These are phyloP conservation scores for Pectinophora gossypiella DNA, from an alignment of 1,140 invertebrate species.

Conservation along the genomic window DNA sequence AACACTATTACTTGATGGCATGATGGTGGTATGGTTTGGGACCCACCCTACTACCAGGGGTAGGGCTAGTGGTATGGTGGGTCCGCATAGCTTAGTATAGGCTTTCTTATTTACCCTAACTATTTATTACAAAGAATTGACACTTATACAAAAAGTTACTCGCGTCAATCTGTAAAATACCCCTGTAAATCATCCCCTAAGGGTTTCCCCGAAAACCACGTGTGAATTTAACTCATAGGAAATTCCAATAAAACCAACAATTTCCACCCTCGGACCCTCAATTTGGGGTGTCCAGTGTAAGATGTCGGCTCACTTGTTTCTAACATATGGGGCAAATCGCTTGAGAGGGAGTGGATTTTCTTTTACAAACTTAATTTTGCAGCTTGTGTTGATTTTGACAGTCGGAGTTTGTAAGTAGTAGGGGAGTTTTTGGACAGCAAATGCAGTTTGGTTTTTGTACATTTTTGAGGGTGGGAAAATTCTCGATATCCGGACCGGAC, in stretches of 20 bases:
- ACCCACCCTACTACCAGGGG: too few relatives aligned
- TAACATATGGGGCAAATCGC: constrained; percentile 60
- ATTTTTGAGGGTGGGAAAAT: constrained; percentile 57
- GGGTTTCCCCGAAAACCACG: constrained; percentile 17
- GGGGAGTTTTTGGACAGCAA: not conserved
- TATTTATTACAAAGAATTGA: too few relatives aligned
- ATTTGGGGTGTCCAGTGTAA: constrained; percentile 63
- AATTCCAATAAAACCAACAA: constrained; percentile 59
- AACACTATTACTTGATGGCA: too few relatives aligned
- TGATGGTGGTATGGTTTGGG: too few relatives aligned
- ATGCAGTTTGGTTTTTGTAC: constrained; percentile 15
- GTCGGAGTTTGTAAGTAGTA: not conserved
- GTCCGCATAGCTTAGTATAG: too few relatives aligned
- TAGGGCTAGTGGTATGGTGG: too few relatives aligned
- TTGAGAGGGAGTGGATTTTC: constrained; percentile 28
- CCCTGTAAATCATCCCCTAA: too few relatives aligned
- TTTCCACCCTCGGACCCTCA: constrained; percentile 52
- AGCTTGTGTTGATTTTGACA: not conserved
- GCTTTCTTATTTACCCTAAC: too few relatives aligned
- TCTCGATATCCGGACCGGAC: constrained; percentile 62
- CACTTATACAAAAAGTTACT: too few relatives aligned
- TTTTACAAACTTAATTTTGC: not conserved
- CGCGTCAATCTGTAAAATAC: too few relatives aligned
- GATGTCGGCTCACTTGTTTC: constrained; percentile 59
- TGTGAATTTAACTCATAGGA: constrained; percentile 53